Evolutionary conservation across 2,113 vertebrate species (phyloP), one percentile per base, ranked within the genome.

Genomic region (Suricata suricatta): DNA sequence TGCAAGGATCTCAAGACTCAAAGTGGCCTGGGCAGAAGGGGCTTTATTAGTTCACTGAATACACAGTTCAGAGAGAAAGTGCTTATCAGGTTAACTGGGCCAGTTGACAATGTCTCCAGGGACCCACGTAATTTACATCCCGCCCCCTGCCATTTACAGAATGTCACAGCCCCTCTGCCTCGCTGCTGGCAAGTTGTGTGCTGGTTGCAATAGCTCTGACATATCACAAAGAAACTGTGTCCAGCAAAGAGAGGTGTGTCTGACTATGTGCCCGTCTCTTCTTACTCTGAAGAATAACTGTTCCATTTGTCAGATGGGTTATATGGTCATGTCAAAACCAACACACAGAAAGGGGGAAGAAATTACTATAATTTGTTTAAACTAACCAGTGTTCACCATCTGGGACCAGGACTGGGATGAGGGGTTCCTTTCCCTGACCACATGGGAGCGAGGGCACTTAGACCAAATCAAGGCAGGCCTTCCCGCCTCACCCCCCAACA

Each of bases 11-110:
- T 50, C 3, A 50, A 54, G 83, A 41, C 38, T 52, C 5, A 33
- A 41, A 17, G 50, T 12, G 50, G 27, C 14, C 21, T 15, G 15
- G 17, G 21, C n/a, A 69, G 29, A 71, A 69, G n/a, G 31, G 52
- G 41, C 41, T 84, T n/a, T 16, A 52, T 3, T 41, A 5, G 64
- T 13, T 44, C 52, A 33, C 8, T 57, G n/a, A 41, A 63, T 33
- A 21, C 19, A 31, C 16, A 33, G 16, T 25, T 13, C 52, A 88
- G 74, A 57, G n/a, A 60, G 3, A 12, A 52, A 66, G 21, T 7
- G 3, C 8, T n/a, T 81, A 33, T 5, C 12, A 35, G 14, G 11
- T 9, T 38, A 7, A 7, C 41, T 38, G 0, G 1, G 31, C 7
- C 47, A 19, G 4, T 19, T 64, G 54, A 84, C 35, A 13, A 11